These are phyloP conservation scores for Dromiciops gliroides DNA, from an alignment of 2,113 vertebrate genomes.

Conservation along the genomic window DNA sequence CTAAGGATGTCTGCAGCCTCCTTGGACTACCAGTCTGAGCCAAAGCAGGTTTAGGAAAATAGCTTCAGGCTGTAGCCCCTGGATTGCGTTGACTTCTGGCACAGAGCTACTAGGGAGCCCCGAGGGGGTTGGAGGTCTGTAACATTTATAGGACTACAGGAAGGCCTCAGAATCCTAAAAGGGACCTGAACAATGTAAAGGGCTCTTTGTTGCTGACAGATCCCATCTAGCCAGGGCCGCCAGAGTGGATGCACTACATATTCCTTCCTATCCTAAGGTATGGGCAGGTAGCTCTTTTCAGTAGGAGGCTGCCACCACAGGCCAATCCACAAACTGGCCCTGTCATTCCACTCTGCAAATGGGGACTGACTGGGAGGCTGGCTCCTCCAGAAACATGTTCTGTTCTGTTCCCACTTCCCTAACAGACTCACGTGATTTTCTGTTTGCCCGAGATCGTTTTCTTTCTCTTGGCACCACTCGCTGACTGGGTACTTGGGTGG, in stretches of 20 bases:
- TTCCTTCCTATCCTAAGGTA: neutral
- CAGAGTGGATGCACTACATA: neutral
- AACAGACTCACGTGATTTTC: conserved; percentile 93
- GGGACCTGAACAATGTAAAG: neutral
- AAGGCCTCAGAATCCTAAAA: neutral
- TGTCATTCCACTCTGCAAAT: conserved; percentile 33
- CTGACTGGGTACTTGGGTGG: conserved; percentile 95
- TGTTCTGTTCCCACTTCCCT: conserved; percentile 6
- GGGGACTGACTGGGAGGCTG: neutral
- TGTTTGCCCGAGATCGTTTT: conserved; percentile 93
- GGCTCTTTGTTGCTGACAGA: neutral
- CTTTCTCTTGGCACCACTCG: conserved; percentile 93
- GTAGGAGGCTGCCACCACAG: neutral
- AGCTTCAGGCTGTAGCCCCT: neutral
- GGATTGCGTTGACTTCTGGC: neutral
- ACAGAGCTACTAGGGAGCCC: neutral
- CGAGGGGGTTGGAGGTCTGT: neutral
- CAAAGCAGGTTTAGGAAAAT: neutral
- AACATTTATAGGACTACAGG: neutral
- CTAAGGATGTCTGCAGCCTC: neutral
- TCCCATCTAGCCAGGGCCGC: neutral
- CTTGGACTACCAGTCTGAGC: neutral
- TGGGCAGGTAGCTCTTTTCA: neutral
- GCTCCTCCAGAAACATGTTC: conserved; percentile 31
- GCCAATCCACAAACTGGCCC: neutral